Conservation (phyloP, 2,113 vertebrate species). For the Pangasianodon gigas region DNA sequence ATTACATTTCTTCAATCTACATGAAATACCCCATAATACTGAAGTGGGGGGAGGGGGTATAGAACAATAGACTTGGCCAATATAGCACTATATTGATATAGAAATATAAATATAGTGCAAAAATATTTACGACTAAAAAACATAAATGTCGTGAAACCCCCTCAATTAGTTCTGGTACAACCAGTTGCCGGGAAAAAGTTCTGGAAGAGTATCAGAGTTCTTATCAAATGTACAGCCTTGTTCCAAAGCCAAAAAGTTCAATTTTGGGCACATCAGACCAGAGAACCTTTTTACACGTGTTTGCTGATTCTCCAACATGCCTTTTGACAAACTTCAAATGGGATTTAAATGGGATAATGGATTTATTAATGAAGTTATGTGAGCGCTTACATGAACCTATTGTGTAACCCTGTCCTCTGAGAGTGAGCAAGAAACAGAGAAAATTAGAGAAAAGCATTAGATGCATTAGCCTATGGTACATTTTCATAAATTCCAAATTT, state of each 20-base stretch:
- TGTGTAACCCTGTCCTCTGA: neutral
- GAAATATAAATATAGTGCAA: neutral
- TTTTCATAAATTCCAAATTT: neutral
- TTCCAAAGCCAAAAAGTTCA: neutral
- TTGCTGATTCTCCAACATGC: neutral
- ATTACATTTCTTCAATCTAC: neutral
- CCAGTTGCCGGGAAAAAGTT: neutral
- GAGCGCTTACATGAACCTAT: neutral
- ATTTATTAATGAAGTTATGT: neutral
- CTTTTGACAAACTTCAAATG: neutral
- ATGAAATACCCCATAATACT: neutral
- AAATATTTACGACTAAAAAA: neutral
- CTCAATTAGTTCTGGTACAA: neutral
- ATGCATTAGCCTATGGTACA: neutral
- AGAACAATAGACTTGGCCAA: neutral
- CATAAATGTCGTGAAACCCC: neutral
- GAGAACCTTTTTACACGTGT: neutral
- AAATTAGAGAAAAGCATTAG: neutral
- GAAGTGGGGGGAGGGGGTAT: neutral
- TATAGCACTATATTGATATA: neutral
- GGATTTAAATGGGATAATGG: neutral
- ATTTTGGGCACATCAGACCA: neutral
- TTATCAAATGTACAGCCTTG: neutral
- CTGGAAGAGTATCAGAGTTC: neutral
- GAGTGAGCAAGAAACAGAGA: neutral